A percentile compares a stretch with the other conserved stretches of the same genome.
Conservation (phyloP, 2,113 vertebrate species). For the Hystrix brachyura region DNA sequence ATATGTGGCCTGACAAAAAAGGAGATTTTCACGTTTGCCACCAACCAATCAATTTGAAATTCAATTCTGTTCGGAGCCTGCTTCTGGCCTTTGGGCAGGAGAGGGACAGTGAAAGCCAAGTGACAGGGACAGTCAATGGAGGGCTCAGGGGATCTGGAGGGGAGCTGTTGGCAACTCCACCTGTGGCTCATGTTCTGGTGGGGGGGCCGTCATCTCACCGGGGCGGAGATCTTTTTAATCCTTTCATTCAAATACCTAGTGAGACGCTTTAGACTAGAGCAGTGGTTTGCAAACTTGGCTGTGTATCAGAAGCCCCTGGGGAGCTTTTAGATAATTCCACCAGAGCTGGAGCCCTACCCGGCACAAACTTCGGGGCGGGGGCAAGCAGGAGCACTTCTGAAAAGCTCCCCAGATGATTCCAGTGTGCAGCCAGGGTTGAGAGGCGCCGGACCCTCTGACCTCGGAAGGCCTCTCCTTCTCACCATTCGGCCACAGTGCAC, state of each 20-base stretch:
- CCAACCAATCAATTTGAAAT: background rate
- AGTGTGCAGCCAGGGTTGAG: conserved; percentile 68
- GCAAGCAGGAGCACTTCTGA: conserved; percentile 35
- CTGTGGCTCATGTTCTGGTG: background rate
- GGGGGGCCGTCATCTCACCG: background rate
- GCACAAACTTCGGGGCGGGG: conserved; percentile 13
- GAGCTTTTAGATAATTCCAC: conserved; percentile 80
- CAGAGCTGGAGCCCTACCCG: conserved; percentile 67
- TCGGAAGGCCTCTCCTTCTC: conserved; percentile 51
- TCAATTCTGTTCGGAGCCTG: background rate
- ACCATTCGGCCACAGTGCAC: conserved; percentile 63
- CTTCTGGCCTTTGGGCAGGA: conserved; percentile 1
- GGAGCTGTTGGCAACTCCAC: background rate
- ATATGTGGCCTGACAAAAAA: background rate
- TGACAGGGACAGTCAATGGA: background rate
- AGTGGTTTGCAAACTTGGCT: conserved; percentile 71
- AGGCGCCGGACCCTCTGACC: conserved; percentile 77
- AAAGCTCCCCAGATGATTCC: conserved; percentile 80
- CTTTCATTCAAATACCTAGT: conserved; percentile 30
- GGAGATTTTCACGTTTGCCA: background rate
- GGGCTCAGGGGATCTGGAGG: background rate
- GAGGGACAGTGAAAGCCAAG: background rate
- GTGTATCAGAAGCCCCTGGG: conserved; percentile 52
- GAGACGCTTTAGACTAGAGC: background rate
- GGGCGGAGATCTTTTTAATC: background rate